phyloP scores from a whole-genome alignment of 2,797 vertebrate genomes.

The Myotis planiceps region DNA sequence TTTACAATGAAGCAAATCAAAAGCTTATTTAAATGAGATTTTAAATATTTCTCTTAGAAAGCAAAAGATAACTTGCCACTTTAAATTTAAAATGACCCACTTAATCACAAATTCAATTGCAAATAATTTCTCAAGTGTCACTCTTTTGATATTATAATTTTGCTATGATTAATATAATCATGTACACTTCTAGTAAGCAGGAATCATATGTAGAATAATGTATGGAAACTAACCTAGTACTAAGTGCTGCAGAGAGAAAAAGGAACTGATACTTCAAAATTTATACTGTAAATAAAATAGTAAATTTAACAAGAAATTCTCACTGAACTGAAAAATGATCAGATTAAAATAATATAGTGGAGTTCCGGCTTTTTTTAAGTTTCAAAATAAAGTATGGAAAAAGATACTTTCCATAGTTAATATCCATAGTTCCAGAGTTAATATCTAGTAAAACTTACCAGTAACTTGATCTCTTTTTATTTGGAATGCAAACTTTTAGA shows the following conservation, averaged over 20 bases:
- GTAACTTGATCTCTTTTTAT: neutral
- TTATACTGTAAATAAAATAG: neutral
- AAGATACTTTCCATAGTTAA: neutral
- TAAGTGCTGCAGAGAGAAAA: neutral
- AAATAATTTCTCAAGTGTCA: neutral
- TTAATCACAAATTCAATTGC: neutral
- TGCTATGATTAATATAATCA: neutral
- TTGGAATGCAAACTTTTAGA: neutral
- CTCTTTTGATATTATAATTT: neutral
- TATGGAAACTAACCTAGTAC: neutral
- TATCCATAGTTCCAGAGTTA: neutral
- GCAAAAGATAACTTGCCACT: neutral
- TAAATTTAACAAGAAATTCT: neutral
- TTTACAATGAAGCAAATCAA: neutral
- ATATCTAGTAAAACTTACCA: neutral
- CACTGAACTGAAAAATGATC: neutral
- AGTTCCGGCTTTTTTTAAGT: neutral
- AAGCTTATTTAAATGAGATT: neutral
- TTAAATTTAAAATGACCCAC: neutral
- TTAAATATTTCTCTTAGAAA: slow-evolving; percentile 14
- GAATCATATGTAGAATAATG: neutral
- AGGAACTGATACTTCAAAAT: neutral
- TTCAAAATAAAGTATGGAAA: neutral
- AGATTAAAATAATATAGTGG: neutral
- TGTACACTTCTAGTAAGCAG: neutral